phyloP scores from a whole-genome alignment of 2,113 vertebrate genomes.

The Otus sunia region DNA sequence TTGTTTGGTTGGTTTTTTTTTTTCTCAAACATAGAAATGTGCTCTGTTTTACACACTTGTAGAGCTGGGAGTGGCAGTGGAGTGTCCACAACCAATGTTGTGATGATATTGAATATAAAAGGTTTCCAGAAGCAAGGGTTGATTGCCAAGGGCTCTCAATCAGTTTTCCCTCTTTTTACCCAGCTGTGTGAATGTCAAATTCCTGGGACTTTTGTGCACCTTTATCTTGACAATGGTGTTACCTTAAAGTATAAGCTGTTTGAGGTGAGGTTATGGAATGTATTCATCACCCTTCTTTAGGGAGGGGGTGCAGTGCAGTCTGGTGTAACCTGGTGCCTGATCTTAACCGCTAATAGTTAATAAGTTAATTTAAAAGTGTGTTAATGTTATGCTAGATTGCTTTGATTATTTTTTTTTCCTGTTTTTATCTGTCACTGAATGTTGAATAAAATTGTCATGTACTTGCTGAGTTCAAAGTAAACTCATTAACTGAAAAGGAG shows the following conservation, averaged over 20 bases:
- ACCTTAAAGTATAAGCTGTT: background rate
- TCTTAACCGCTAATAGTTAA: too few species aligned
- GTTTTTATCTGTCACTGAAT: background rate
- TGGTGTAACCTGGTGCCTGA: background rate
- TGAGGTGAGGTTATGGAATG: background rate
- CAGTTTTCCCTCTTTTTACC: background rate
- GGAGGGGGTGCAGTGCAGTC: too few species aligned
- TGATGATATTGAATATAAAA: rapidly evolving
- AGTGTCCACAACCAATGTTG: background rate
- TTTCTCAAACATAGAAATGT: background rate
- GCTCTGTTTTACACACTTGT: background rate
- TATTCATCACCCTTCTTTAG: background rate
- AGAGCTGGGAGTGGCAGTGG: rapidly evolving
- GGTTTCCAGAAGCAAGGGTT: background rate
- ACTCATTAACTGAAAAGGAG: rapidly evolving
- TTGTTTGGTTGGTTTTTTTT: too few species aligned
- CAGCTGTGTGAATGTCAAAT: background rate
- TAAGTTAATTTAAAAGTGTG: background rate
- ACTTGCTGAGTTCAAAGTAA: background rate
- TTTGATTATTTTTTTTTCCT: background rate
- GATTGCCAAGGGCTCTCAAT: background rate
- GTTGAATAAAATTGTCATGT: background rate
- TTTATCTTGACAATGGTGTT: background rate
- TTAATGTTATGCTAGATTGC: background rate
- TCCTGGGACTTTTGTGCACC: background rate